Evolutionary conservation across 2,113 vertebrate genomes (phyloP).

Genomic region (Hypanus sabinus): DNA sequence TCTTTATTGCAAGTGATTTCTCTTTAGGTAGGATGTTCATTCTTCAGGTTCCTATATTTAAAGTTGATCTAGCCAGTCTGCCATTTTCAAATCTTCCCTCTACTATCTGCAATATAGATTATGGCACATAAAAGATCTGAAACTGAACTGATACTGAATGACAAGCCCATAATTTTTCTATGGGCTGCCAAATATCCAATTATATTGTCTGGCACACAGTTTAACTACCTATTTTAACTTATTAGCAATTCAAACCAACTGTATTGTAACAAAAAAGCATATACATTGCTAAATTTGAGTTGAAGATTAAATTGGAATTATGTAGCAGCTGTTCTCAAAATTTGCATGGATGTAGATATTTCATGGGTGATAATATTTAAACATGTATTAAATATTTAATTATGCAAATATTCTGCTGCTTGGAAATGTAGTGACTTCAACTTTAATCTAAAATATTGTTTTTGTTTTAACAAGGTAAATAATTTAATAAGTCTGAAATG

Average conservation of each 20-base stretch:
- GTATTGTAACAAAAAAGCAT: background rate
- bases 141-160: background rate
- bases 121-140: no score
- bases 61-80: no score
- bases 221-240: background rate
- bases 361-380: slow-evolving; percentile 2
- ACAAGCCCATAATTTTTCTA: background rate
- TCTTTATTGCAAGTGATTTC: no score
- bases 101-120: background rate
- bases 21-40: no score
- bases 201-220: background rate
- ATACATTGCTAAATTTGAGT: background rate
- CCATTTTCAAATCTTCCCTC: no score
- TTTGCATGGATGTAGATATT: background rate
- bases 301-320: background rate
- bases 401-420: background rate
- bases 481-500: background rate
- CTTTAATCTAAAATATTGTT: slow-evolving; percentile 1
- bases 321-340: background rate
- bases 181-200: background rate
- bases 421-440: background rate
- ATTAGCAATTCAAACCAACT: background rate
- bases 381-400: slow-evolving; percentile 3
- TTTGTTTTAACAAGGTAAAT: slow-evolving; percentile 13
- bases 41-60: no score